Evolutionary conservation across 2,888 invertebrate genomes (phyloP).

Genomic region (Megalurothrips usitatus): DNA sequence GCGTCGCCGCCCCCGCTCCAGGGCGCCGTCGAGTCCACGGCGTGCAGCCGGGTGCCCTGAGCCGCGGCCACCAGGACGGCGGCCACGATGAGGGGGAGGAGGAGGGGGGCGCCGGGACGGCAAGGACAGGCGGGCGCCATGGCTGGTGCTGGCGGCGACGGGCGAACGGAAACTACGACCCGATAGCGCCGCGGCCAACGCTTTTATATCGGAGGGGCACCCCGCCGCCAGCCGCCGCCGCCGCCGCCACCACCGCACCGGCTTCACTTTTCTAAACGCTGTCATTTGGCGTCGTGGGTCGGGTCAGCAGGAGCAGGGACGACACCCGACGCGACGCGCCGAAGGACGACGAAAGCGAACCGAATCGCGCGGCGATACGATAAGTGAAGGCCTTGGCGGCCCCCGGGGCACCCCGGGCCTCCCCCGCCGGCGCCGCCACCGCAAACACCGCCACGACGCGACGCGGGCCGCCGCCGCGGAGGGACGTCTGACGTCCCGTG

Average conservation of each 20-base stretch:
- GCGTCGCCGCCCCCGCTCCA: background rate
- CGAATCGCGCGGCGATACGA: background rate
- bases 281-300: background rate
- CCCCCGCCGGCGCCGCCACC: background rate
- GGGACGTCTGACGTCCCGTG: background rate
- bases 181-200: background rate
- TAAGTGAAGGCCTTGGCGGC: background rate
- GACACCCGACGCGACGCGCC: background rate
- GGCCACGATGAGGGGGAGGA: background rate
- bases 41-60: background rate
- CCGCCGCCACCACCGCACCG: background rate
- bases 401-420: background rate
- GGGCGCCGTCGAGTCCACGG: constrained; percentile 3
- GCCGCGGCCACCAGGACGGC: background rate
- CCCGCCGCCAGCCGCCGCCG: background rate
- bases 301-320: background rate
- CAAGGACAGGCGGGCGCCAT: background rate
- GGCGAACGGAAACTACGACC: background rate
- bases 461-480: too few species aligned
- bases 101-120: background rate
- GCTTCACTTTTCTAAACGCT: constrained; percentile 25
- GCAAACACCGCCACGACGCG: too few species aligned
- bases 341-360: background rate
- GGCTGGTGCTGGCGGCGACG: background rate
- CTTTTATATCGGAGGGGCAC: constrained; percentile 5